phyloP scores from a whole-genome alignment of 2,888 invertebrate species.

The Pseudococcus jackbeardsleyi region DNA sequence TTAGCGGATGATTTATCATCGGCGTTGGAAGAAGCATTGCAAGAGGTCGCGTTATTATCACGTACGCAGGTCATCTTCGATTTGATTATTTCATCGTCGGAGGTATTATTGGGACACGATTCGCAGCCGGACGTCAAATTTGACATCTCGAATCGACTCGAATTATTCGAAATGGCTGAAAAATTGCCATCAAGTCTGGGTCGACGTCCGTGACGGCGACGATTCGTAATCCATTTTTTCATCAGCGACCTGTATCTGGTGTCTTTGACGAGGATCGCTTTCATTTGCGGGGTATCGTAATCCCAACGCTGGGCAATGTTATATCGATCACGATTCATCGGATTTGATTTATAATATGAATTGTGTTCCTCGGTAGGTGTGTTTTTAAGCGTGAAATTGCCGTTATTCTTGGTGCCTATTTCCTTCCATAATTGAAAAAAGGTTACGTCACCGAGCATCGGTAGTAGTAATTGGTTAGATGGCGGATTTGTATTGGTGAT shows the following conservation, averaged over 20 bases:
- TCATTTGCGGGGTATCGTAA: neutral
- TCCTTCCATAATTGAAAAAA: slow-evolving; percentile 33
- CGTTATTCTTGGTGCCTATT: neutral
- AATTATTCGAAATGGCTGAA: neutral
- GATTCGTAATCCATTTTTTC: slow-evolving; percentile 52
- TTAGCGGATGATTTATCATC: neutral
- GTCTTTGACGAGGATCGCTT: slow-evolving; percentile 13
- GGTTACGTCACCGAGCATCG: neutral
- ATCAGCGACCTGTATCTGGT: slow-evolving; percentile 4
- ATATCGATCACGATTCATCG: neutral
- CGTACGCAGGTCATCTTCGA: neutral
- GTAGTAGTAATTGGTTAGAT: neutral
- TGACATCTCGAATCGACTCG: neutral
- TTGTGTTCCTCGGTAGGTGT: neutral
- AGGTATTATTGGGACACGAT: neutral
- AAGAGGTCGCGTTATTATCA: neutral
- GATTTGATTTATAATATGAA: neutral
- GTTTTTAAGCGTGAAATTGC: neutral
- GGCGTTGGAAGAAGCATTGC: neutral
- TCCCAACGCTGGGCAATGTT: neutral
- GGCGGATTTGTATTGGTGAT: neutral
- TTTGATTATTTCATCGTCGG: neutral
- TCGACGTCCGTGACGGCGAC: slow-evolving; percentile 7
- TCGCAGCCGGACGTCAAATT: neutral
- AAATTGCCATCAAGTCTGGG: neutral